Conservation (phyloP, 2,113 vertebrate species). For the Patagioenas fasciata region DNA sequence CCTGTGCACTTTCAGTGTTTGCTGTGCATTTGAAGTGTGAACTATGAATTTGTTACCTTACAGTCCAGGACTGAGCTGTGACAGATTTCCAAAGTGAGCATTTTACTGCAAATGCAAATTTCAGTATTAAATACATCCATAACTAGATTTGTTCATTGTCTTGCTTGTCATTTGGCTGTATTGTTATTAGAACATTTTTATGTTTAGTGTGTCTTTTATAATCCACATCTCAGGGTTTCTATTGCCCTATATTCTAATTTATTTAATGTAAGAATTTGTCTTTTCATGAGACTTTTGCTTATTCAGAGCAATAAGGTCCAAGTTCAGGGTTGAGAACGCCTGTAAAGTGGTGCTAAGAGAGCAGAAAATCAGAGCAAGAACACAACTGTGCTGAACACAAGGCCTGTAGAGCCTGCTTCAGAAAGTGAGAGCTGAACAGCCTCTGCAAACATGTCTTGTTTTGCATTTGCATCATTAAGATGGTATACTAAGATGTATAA, state of each 20-base stretch:
- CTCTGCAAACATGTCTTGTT: not conserved
- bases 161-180: not conserved
- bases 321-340: not conserved
- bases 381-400: not conserved
- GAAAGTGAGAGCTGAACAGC: not conserved
- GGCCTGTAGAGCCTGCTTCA: not conserved
- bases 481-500: not conserved
- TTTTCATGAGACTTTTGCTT: not conserved
- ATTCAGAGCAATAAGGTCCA: not conserved
- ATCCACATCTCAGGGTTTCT: not conserved
- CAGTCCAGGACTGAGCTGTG: not conserved
- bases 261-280: not conserved
- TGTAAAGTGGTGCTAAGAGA: not conserved
- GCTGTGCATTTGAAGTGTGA: not conserved
- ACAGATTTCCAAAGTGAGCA: not conserved
- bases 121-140: not conserved
- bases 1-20: not conserved
- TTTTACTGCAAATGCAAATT: not conserved
- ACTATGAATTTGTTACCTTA: conserved; percentile 18
- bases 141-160: not conserved
- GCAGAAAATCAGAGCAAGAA: not conserved
- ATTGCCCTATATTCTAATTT: not conserved
- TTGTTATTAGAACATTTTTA: not conserved
- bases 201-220: not conserved
- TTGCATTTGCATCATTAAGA: not conserved